These are phyloP conservation scores for Lepilemur ruficaudatus DNA, from an alignment of 2,797 vertebrate species.

Conservation along the genomic window DNA sequence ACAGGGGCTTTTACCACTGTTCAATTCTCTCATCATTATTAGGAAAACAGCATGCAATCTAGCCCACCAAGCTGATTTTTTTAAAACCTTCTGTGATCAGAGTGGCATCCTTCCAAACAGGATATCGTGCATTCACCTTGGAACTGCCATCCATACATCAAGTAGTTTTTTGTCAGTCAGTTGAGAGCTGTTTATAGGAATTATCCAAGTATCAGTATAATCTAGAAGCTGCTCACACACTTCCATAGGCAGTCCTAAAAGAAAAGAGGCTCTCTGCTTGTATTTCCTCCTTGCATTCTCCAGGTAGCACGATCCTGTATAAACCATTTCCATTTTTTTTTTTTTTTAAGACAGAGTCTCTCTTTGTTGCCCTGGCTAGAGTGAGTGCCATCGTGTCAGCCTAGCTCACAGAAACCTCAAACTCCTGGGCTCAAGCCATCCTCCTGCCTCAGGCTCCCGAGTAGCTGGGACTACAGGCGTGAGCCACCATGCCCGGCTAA, in stretches of 20 bases:
- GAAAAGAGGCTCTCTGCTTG: background rate
- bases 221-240: background rate
- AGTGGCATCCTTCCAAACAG: background rate
- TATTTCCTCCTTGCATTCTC: background rate
- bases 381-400: too few species aligned
- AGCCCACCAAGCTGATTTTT: background rate
- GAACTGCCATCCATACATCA: background rate
- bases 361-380: too few species aligned
- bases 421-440: too few species aligned
- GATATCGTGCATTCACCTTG: background rate
- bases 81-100: background rate
- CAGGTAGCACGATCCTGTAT: background rate
- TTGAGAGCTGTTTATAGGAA: background rate
- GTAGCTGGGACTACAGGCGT: too few species aligned
- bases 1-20: background rate
- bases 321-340: background rate
- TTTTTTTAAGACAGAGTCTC: too few species aligned
- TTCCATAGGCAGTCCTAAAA: background rate
- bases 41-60: background rate
- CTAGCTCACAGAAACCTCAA: too few species aligned
- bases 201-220: background rate
- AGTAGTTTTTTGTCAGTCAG: background rate
- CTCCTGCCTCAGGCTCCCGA: too few species aligned
- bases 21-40: background rate
- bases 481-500: too few species aligned